These are phyloP conservation scores for Serilophus lunatus DNA, from an alignment of 2,113 vertebrate species.

Conservation along the genomic window DNA sequence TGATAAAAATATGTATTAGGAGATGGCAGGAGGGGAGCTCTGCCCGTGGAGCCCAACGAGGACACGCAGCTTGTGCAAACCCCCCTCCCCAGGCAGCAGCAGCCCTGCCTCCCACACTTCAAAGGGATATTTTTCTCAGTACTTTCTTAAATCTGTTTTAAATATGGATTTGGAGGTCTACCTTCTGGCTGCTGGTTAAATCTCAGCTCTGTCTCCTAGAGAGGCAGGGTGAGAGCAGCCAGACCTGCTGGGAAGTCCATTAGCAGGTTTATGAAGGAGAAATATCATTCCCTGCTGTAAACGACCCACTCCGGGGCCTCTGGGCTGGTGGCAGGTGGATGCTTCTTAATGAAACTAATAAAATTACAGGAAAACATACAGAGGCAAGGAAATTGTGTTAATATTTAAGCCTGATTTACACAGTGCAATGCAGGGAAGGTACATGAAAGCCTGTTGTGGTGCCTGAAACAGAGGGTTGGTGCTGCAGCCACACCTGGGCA, in stretches of 20 bases:
- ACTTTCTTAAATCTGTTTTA: neutral
- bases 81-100: neutral
- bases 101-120: neutral
- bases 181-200: neutral
- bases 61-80: neutral
- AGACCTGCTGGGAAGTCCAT: neutral
- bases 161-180: neutral
- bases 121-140: neutral
- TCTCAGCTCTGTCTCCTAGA: neutral
- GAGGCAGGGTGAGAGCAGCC: neutral
- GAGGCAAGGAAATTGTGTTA: neutral
- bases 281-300: neutral
- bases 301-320: neutral
- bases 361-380: neutral
- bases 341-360: neutral
- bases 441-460: neutral
- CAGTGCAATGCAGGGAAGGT: neutral
- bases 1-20: neutral
- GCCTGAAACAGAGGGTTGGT: neutral
- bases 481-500: neutral
- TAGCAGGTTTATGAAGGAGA: neutral
- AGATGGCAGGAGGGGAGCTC: neutral
- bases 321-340: neutral
- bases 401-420: neutral
- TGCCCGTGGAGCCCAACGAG: rapidly evolving